Evolutionary conservation across 2,797 vertebrate species (phyloP).

Genomic region (Malurus leucopterus): DNA sequence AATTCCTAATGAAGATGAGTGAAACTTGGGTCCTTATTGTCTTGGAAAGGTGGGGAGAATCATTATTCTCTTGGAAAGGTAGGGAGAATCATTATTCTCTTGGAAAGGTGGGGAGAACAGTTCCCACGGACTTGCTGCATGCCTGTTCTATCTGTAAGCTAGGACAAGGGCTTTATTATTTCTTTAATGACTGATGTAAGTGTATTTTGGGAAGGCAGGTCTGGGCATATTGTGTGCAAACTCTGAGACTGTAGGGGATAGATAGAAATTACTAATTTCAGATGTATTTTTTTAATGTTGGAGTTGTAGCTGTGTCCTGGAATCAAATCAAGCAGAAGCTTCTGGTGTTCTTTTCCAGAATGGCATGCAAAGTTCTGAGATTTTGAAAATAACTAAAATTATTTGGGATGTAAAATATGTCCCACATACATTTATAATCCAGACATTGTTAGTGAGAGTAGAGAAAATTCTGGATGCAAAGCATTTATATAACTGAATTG

Average conservation of each 20-base stretch:
- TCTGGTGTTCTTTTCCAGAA: neutral
- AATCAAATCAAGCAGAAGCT: neutral
- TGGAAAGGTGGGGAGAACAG: neutral
- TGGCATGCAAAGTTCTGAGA: neutral
- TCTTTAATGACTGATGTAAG: neutral
- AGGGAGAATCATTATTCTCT: neutral
- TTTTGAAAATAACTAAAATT: no score
- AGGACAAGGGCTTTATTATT: neutral
- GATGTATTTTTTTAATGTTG: neutral
- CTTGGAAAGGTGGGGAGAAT: neutral
- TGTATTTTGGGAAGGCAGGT: neutral
- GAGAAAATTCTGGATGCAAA: neutral
- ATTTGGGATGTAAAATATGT: neutral
- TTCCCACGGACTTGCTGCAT: neutral
- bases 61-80: neutral
- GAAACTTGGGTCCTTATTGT: neutral
- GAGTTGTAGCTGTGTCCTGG: neutral
- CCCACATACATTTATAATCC: neutral
- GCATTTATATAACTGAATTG: neutral
- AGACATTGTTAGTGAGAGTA: neutral
- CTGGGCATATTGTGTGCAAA: neutral
- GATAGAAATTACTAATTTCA: neutral
- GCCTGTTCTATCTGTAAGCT: neutral
- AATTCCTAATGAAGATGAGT: neutral
- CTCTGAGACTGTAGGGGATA: neutral